These are phyloP conservation scores for Ispidina lecontei DNA, from an alignment of 2,797 vertebrate genomes.

Conservation along the genomic window DNA sequence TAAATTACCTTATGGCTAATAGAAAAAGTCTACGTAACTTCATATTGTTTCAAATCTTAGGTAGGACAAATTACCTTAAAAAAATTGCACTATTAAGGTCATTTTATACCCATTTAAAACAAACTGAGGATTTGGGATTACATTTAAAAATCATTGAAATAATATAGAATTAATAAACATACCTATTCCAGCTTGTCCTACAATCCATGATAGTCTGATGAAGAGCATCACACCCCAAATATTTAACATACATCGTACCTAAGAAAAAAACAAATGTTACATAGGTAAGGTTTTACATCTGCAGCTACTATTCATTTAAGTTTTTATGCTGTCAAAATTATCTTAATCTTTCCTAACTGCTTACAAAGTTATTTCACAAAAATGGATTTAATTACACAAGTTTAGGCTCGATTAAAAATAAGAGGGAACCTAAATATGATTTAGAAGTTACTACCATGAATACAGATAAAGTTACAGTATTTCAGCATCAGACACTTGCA, in stretches of 20 bases:
- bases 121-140: neutral
- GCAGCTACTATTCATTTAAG: neutral
- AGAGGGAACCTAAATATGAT: neutral
- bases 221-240: slow-evolving; percentile 99
- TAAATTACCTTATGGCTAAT: neutral
- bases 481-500: neutral
- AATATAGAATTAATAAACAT: slow-evolving; percentile 46
- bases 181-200: slow-evolving; percentile 97
- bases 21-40: neutral
- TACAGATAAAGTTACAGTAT: neutral
- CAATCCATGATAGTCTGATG: slow-evolving; percentile 97
- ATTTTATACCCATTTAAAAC: neutral
- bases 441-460: neutral
- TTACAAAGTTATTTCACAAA: neutral
- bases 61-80: neutral
- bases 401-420: neutral
- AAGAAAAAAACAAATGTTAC: neutral
- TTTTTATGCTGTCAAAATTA: neutral
- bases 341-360: neutral
- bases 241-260: slow-evolving; percentile 99
- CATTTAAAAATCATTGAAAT: neutral
- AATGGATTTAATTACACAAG: neutral
- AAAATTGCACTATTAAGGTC: neutral
- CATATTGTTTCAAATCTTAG: neutral
- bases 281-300: neutral